These are phyloP conservation scores for Mesocricetus auratus DNA, from an alignment of 2,113 vertebrate genomes.

Conservation along the genomic window DNA sequence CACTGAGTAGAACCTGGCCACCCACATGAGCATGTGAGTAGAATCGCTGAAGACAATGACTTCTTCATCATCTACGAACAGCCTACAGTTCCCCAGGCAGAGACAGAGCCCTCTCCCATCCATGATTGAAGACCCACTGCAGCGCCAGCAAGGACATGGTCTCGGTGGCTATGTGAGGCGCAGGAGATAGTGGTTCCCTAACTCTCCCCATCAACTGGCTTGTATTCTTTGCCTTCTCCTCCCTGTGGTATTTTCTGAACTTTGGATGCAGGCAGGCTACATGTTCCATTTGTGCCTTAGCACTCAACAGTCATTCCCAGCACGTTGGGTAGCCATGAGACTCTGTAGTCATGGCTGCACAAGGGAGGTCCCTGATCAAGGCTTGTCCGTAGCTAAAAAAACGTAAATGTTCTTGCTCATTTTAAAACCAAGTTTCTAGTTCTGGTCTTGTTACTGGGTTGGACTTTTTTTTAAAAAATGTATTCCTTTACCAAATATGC, in stretches of 20 bases:
- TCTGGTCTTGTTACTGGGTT: not conserved
- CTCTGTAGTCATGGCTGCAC: not conserved
- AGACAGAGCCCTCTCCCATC: not conserved
- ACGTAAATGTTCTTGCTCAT: not conserved
- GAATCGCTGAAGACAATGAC: not conserved
- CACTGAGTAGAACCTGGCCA: not conserved
- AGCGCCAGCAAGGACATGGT: not conserved
- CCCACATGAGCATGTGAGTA: not conserved
- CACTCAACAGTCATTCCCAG: not conserved
- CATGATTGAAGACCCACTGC: not conserved
- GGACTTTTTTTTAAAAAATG: not conserved
- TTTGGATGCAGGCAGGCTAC: not conserved
- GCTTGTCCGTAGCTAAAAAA: not conserved
- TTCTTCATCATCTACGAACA: not conserved
- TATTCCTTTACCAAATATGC: not conserved
- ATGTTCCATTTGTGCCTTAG: too few species aligned
- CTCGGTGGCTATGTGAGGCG: not conserved
- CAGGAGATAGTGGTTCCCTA: not conserved
- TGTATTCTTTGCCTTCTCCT: not conserved
- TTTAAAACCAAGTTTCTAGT: not conserved
- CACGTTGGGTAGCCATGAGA: not conserved
- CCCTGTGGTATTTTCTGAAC: not conserved
- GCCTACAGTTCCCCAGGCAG: not conserved
- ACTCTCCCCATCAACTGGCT: not conserved
- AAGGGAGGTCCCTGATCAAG: not conserved